These are phyloP conservation scores for Rana temporaria DNA, from an alignment of 2,113 vertebrate species.

Conservation along the genomic window DNA sequence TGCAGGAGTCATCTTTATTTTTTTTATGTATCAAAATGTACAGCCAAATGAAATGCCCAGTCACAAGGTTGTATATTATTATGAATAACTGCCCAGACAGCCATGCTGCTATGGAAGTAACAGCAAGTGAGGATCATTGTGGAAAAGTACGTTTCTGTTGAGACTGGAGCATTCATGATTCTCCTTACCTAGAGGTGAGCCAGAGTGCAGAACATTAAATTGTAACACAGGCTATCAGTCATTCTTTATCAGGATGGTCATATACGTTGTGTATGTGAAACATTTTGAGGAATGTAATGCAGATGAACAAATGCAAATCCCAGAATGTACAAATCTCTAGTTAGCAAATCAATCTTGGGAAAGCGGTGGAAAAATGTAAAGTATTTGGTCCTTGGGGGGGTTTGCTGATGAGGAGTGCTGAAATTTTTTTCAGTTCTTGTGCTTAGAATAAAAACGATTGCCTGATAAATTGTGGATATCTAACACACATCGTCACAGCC, in stretches of 20 bases:
- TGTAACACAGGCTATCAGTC: not conserved
- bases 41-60: not conserved
- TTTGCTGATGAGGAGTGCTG: not conserved
- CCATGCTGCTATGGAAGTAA: not conserved
- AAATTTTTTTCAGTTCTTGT: too few species aligned
- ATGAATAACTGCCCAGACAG: not conserved
- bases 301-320: not conserved
- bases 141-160: not conserved
- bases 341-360: conserved; percentile 27
- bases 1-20: too few species aligned
- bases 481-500: too few species aligned
- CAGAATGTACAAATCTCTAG: conserved; percentile 5
- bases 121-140: not conserved
- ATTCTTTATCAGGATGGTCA: conserved; percentile 1
- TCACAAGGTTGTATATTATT: not conserved
- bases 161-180: not conserved
- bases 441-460: too few species aligned
- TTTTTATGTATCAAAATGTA: too few species aligned
- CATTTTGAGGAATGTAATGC: conserved; percentile 6
- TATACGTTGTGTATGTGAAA: not conserved
- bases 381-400: not conserved
- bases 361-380: conserved; percentile 31
- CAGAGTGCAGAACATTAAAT: not conserved
- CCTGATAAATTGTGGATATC: too few species aligned
- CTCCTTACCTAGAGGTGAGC: not conserved